phyloP scores from a whole-genome alignment of 2,888 invertebrate species.

The Amiota communis region DNA sequence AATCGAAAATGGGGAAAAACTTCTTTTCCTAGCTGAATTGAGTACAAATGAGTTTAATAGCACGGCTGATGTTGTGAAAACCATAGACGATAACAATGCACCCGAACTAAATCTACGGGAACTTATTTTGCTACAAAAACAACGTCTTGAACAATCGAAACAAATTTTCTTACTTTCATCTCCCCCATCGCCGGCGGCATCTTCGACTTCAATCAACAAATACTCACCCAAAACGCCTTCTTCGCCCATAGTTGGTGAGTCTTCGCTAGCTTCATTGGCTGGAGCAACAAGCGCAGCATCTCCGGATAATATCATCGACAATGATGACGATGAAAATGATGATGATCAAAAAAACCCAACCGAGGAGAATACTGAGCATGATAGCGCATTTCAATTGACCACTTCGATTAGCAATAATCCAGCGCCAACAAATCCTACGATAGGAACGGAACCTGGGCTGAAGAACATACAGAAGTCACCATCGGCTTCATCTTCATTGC shows the following conservation, averaged over 20 bases:
- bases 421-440: conserved; percentile 24
- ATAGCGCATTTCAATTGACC: conserved; percentile 57
- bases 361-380: conserved; percentile 48
- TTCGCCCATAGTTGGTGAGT: conserved; percentile 59
- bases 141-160: conserved; percentile 69
- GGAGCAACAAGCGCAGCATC: conserved; percentile 30
- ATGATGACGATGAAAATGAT: conserved; percentile 38
- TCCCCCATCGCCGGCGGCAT: conserved; percentile 61
- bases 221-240: conserved; percentile 44
- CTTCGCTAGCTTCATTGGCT: conserved; percentile 43
- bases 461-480: conserved; percentile 61
- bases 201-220: conserved; percentile 50
- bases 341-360: conserved; percentile 45
- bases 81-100: conserved; percentile 35
- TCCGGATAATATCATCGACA: not conserved
- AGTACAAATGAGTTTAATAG: conserved; percentile 56
- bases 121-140: conserved; percentile 66
- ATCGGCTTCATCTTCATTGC: conserved; percentile 63
- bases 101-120: conserved; percentile 62
- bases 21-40: conserved; percentile 60
- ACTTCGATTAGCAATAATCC: conserved; percentile 40
- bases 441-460: conserved; percentile 19
- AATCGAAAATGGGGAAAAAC: conserved; percentile 29
- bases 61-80: conserved; percentile 29
- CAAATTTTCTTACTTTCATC: conserved; percentile 71